Evolutionary conservation across 2,888 invertebrate genomes (phyloP).

Genomic region (Strigamia transsilvanica): DNA sequence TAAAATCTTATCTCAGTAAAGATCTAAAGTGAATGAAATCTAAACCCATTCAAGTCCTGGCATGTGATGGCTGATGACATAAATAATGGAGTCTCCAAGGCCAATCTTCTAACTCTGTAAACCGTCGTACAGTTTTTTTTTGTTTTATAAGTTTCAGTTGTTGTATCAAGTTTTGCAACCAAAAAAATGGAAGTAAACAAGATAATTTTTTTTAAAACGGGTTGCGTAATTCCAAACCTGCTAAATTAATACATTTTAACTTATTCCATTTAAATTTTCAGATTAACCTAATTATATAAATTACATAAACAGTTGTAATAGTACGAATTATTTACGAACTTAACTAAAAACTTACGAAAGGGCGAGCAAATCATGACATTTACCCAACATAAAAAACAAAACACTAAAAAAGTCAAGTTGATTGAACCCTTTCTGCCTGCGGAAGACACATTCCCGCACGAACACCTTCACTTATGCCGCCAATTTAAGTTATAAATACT

Average conservation of each 20-base stretch:
- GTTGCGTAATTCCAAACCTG: background rate
- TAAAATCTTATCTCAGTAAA: background rate
- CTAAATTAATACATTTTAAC: too few species aligned
- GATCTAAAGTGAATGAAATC: conserved; percentile 3
- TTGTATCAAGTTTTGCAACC: conserved; percentile 2
- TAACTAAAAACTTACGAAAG: background rate
- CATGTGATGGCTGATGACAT: conserved; percentile 2
- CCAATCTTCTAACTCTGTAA: background rate
- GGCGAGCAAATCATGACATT: background rate
- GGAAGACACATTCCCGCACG: conserved; percentile 2
- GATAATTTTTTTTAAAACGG: background rate
- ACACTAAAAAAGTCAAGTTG: background rate
- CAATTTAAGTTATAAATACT: conserved; percentile 17
- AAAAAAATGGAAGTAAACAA: background rate
- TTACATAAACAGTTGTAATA: background rate
- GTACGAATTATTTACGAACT: background rate
- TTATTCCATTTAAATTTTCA: too few species aligned
- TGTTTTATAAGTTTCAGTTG: background rate
- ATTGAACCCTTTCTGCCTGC: conserved; percentile 11
- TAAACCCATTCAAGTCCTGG: background rate
- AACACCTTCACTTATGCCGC: background rate
- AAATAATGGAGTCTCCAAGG: background rate
- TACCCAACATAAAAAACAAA: background rate
- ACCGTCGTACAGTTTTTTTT: background rate
- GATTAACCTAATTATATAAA: too few species aligned